Evolutionary conservation across 1,140 invertebrate species (phyloP).

Genomic region (Paralvinella palmiformis): DNA sequence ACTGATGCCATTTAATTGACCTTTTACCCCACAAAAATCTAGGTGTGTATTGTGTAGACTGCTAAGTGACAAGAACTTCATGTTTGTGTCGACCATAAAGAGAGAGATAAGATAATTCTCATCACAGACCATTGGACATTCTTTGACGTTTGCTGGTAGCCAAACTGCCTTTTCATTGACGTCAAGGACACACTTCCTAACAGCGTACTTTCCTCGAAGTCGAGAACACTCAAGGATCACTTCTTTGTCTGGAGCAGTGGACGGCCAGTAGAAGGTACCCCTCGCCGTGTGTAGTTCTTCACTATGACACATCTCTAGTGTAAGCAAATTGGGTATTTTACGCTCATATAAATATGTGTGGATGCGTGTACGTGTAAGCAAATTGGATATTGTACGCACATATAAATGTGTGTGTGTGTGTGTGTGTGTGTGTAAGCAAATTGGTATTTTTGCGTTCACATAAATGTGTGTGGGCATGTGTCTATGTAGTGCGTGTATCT

Average conservation of each 20-base stretch:
- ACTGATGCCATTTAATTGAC: too few relatives aligned
- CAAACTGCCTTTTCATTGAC: not conserved
- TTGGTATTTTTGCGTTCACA: not conserved
- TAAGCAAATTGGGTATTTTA: not conserved
- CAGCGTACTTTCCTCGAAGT: not conserved
- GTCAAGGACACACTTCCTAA: not conserved
- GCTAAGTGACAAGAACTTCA: too few relatives aligned
- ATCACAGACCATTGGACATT: conserved; percentile 2
- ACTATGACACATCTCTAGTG: not conserved
- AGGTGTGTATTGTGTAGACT: too few relatives aligned
- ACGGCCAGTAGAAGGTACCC: conserved; percentile 1
- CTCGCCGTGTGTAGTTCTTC: not conserved
- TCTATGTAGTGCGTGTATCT: not conserved
- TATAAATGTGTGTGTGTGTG: not conserved
- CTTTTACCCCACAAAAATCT: too few relatives aligned
- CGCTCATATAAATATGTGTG: not conserved
- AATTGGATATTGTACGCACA: not conserved
- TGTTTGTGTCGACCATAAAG: too few relatives aligned
- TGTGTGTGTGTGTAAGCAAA: not conserved
- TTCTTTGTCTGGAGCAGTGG: not conserved
- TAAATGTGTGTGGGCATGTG: not conserved
- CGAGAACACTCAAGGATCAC: conserved; percentile 3
- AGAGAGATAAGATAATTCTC: too few relatives aligned
- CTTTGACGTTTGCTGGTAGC: not conserved
- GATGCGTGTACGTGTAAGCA: not conserved